phyloP scores from a whole-genome alignment of 2,113 vertebrate species.

The Chionis minor region DNA sequence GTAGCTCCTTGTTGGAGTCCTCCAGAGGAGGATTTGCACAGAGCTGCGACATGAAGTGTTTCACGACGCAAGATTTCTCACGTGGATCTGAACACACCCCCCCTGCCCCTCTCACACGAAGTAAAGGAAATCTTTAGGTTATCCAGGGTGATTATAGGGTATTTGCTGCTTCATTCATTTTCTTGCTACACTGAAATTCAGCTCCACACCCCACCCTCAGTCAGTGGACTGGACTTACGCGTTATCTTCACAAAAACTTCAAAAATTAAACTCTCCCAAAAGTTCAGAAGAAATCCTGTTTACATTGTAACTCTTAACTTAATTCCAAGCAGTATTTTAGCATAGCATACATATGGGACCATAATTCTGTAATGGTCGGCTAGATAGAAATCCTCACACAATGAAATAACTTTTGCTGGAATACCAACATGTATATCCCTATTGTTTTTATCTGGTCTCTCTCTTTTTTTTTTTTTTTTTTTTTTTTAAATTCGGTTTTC shows the following conservation, averaged over 20 bases:
- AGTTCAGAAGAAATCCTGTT: not conserved
- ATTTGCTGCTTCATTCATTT: not conserved
- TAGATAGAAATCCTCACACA: not conserved
- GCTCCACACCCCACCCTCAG: not conserved
- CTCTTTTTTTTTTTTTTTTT: too few species aligned
- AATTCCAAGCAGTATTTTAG: not conserved
- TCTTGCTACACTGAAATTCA: not conserved
- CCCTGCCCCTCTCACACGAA: rapidly evolving
- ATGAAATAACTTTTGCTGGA: not conserved
- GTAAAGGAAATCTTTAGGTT: not conserved
- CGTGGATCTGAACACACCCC: rapidly evolving
- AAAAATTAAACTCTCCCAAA: not conserved
- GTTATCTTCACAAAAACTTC: not conserved
- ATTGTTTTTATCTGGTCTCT: not conserved
- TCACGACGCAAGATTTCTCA: not conserved
- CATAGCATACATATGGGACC: not conserved
- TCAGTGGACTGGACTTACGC: not conserved
- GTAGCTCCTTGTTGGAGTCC: not conserved
- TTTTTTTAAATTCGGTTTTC: not conserved
- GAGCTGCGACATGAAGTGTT: not conserved
- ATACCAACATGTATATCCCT: not conserved
- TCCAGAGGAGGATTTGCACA: not conserved
- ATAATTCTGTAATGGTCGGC: not conserved
- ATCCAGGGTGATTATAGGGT: not conserved
- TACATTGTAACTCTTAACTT: not conserved